Evolutionary conservation across 2,797 vertebrate genomes (phyloP), one percentile per base, ranked within the genome.

Genomic region (Protonibea diacanthus): DNA sequence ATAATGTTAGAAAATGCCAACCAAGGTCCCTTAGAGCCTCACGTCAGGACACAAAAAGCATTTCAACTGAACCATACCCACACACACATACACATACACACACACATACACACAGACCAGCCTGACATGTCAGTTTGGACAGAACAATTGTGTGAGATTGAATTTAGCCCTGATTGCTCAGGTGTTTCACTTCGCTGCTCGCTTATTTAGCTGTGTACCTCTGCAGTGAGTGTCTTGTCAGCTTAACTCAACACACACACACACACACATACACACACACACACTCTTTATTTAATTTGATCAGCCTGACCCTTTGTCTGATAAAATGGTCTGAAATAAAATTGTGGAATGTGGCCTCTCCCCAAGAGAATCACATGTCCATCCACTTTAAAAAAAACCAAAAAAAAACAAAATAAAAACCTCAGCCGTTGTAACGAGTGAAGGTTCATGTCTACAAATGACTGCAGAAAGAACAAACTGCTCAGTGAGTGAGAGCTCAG

Each of bases 121-220:
- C 9, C 40, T 84, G 76, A 81, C 51, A 72, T 84, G 74, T 90
- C 86, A 81, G 65, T 87, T 69, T 80, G 53, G 29, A 79, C 78
- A 57, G 18, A 81, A 49, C 62, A 78, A 63, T 69, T 56, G 76
- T 79, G 65, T 51, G 70, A 74, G 85, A 87, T 74, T 85, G 81
- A 86, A 82, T 92, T 81, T 63, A 48, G 44, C 38, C 52, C 52
- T 51, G 55, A 86, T 88, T 88, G 79, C 40, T 55, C 64, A 86
- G 72, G 81, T 85, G 86, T 79, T 76, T 87, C 79, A 76, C 76
- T 81, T 68, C 0, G 15, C 83, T 72, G 70, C 80, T 71, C 57
- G 4, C 53, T 84, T 79, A 81, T 89, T 85, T 81, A 68, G 65
- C 60, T 7, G n/a, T 52, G 11, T 48, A 57, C 23, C 61, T 56